Evolutionary conservation across 1,140 invertebrate genomes (phyloP), one percentile per base, ranked within the genome.

Genomic region (Drosophila littoralis): DNA sequence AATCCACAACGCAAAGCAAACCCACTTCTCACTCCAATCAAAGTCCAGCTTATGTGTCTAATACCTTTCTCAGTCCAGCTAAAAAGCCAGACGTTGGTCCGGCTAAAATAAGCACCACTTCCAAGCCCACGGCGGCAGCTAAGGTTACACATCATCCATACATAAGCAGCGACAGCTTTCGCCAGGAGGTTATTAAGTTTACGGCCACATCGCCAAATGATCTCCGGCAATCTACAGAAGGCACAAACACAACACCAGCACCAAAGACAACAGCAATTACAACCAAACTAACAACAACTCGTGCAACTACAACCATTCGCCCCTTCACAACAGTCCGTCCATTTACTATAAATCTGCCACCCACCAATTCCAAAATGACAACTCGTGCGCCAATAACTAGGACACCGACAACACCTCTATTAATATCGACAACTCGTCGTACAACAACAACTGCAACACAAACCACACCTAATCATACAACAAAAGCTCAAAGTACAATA

Each of bases 111-210:
- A 76, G 38, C 33, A 52, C 52, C 33, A 57, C 54, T 51, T 12
- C 45, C 46, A 40, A 10, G 15, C 63, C 51, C 35, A 4, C 54
- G 36, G 45, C 7, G 13, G 9, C 79, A 42, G 52, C 40, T 4
- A 75, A 66, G 12, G 15, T 28, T 15, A 60, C 66, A 10, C 7
- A 51, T 10, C 46, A 68, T 46, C 57, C 76, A 22, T 88, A 88
- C 33, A 55, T 88, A 40, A 88, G 73, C 51, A 88, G 83, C 48
- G 77, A 88, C 38, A 83, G 66, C 32, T 88, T 88, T 72, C 83
- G 83, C 32, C 40, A 89, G n/a, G 83, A 88, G 36, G 50, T 83
- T 46, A 89, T 74, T 35, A 86, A 88, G 15, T 88, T 77, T 71
- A 88, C 83, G 22, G 73, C 83, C 15, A 86, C 75, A 2, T 78